Base-by-base conservation (phyloP, 2,113 vertebrate species). In the Chascanopsetta lugubris region DNA sequence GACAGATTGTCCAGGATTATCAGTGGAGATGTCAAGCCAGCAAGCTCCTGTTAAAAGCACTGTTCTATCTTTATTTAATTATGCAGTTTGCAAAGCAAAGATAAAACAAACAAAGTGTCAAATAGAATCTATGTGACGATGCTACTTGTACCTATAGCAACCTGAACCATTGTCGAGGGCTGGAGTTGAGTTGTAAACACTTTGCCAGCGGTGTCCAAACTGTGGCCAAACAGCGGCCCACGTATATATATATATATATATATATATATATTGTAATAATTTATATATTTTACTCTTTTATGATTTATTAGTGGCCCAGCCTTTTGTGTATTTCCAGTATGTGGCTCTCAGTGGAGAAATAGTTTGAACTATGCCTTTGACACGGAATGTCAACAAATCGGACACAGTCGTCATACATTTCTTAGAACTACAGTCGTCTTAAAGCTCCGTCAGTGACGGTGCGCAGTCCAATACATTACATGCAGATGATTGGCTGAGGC, bases 361-460 rank as follows among this genome's bases (percentile, higher is more conserved):
- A n/a, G n/a, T n/a, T n/a, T n/a, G n/a, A 42, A 72, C 60, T 72
- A 45, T 57, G 26, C 55, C 25, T 53, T 53, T 68, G 68, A 68
- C 46, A 11, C 15, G 56, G 18, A 50, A 6, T 47, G 49, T 50
- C 21, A 70, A 21, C 27, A 59, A 32, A 9, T 22, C 25, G 57
- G 34, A 5, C 17, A 47, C 17, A 34, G 18, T 22, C 29, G 30
- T 22, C 34, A 36, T 8, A 25, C 12, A 30, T 47, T 22, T 45
- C 34, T 6, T 1, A 8, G 53, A 58, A 63, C 51, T 32, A 3
- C 21, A n/a, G 9, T 38, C 27, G 36, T 61, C 46, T 72, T 18
- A 56, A 18, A 57, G 43, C 32, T 59, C 48, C 61, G 47, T 36
- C 58, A 17, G 24, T 15, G 26, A 61, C 45, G 38, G 40, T 69